Base-by-base conservation (phyloP, 2,113 vertebrate species). In the Microcebus tavaratra region DNA sequence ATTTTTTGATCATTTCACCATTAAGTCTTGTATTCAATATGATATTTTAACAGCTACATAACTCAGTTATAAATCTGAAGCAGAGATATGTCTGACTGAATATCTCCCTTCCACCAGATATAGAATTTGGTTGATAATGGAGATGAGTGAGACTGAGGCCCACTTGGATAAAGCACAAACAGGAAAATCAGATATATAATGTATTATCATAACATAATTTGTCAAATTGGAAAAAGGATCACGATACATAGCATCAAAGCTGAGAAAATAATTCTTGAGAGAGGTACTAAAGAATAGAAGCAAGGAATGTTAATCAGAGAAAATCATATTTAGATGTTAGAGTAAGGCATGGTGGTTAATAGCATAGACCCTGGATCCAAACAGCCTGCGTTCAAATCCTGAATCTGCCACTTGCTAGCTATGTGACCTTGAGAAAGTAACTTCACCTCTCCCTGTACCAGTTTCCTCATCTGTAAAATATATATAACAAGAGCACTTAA, bases 21-120 rank as follows among this genome's bases (percentile, higher is more conserved):
- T 61, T 36, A 73, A 82, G 34, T 65, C 15, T 39, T 86, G 1
- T 8, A 90, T 63, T 61, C 13, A 39, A 4, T 48, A 27, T 95
- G 59, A 39, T 93, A 50, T 78, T 96, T 93, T 73, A 91, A 82
- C 96, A 85, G 14, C 7, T 78, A 18, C 3, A 39, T 81, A 85
- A 76, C 36, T 92, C 12, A 73, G 45, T 10, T 82, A 20, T 70
- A 86, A 95, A 86, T 94, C 18, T 61, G 31, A 95, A 81, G 13
- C 65, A 59, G 25, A 90, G 5, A 63, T 95, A 68, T 34, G 1
- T 53, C 25, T 53, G 3, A 79, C 73, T 50, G 48, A 68, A 68
- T 88, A 34, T 45, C 39, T 91, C 78, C 29, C 27, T 23, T 91
- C 12, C 90, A 15, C 21, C 59, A 39, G 34, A 78, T 6, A 59